Conservation (phyloP, 1,140 invertebrate species). For the Rhizoglyphus robini region DNA sequence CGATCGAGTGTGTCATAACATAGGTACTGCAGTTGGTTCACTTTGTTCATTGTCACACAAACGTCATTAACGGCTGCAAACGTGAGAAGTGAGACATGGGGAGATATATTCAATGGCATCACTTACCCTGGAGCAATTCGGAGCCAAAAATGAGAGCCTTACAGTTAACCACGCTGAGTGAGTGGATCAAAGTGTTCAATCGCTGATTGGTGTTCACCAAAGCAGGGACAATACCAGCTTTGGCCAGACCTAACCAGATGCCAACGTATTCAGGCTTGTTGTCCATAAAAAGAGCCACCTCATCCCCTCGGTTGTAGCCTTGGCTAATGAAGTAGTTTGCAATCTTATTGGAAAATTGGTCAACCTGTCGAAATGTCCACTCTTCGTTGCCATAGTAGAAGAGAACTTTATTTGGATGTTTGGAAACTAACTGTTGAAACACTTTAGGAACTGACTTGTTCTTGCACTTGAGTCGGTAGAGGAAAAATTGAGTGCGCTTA, state of each 20-base stretch:
- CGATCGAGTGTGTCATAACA: neutral
- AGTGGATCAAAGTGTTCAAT: conserved; percentile 28
- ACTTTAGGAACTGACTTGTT: conserved; percentile 55
- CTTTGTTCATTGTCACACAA: neutral
- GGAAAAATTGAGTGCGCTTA: conserved; percentile 17
- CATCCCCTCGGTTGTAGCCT: conserved; percentile 54
- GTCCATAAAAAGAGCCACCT: conserved; percentile 71
- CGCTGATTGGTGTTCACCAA: conserved; percentile 31
- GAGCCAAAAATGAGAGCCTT: conserved; percentile 30
- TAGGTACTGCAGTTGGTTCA: neutral
- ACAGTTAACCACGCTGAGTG: conserved; percentile 29
- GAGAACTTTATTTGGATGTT: conserved; percentile 60
- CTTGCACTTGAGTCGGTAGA: conserved; percentile 7
- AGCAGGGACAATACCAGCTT: conserved; percentile 31
- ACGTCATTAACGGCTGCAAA: conserved; percentile 18
- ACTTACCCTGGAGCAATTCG: conserved; percentile 29
- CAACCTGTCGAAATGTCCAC: conserved; percentile 62
- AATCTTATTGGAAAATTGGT: conserved; percentile 58
- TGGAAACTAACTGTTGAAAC: conserved; percentile 52
- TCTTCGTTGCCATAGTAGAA: conserved; percentile 60
- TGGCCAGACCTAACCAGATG: conserved; percentile 63
- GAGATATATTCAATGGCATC: neutral
- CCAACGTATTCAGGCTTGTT: conserved; percentile 63
- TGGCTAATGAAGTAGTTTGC: conserved; percentile 57
- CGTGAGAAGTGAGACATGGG: neutral